Conservation (phyloP, 2,113 vertebrate genomes). For the Pteropus alecto region DNA sequence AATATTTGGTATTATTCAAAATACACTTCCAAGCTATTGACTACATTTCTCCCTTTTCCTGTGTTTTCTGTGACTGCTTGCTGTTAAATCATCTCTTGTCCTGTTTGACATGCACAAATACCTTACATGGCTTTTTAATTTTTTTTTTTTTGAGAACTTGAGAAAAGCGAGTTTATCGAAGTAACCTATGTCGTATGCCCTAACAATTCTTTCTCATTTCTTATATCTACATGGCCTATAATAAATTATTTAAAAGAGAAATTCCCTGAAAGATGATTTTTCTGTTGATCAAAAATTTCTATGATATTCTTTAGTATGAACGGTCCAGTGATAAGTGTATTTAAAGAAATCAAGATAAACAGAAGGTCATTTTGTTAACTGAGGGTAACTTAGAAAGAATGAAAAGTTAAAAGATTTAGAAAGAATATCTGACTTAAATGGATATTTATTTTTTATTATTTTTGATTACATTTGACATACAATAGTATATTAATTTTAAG, state of each 20-base stretch:
- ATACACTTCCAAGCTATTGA: neutral
- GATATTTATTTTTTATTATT: neutral
- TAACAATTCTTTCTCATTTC: neutral
- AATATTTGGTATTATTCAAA: neutral
- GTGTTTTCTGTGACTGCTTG: neutral
- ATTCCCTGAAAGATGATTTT: neutral
- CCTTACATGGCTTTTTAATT: neutral
- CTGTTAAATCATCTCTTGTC: neutral
- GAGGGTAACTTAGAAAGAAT: neutral
- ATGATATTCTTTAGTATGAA: neutral
- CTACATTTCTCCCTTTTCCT: neutral
- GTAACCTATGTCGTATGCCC: neutral
- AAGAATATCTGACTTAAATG: neutral
- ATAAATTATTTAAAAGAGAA: neutral
- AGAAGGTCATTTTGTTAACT: neutral
- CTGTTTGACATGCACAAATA: neutral
- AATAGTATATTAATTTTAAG: neutral
- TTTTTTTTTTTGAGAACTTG: neutral
- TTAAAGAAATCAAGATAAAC: conserved; percentile 13
- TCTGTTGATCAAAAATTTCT: neutral
- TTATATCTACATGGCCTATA: neutral
- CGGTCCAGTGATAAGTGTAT: neutral
- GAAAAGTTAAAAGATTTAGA: neutral
- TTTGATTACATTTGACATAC: neutral
- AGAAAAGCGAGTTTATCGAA: neutral